phyloP scores from a whole-genome alignment of 2,797 vertebrate genomes.

The Enteromius anoplus region DNA sequence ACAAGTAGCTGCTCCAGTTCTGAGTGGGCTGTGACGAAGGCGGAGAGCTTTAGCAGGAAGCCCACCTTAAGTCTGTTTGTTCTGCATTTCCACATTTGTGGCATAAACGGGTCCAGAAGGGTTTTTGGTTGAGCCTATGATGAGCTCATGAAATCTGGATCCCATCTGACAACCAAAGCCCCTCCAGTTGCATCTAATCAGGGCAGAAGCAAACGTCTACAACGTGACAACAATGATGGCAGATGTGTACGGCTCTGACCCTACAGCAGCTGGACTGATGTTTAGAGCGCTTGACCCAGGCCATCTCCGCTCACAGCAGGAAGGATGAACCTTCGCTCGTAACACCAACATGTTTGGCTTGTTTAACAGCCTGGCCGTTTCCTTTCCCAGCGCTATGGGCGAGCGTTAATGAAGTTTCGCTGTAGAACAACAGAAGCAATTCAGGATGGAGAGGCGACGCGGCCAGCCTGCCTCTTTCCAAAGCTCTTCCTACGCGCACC shows the following conservation, averaged over 20 bases:
- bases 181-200: constrained; percentile 73
- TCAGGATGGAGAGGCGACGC: constrained; percentile 65
- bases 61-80: constrained; percentile 53
- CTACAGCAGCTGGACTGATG: constrained; percentile 54
- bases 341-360: constrained; percentile 66
- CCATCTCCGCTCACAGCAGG: constrained; percentile 61
- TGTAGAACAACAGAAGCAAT: constrained; percentile 75
- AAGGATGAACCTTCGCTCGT: constrained; percentile 76
- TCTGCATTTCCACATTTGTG: constrained; percentile 48
- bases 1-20: constrained; percentile 9
- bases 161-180: constrained; percentile 82
- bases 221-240: neutral
- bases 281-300: constrained; percentile 46
- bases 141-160: constrained; percentile 73
- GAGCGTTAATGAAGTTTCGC: constrained; percentile 69
- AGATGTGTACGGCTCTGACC: neutral
- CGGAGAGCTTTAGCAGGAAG: constrained; percentile 44
- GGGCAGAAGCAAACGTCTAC: constrained; percentile 26
- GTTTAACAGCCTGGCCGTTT: constrained; percentile 69
- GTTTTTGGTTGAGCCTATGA: constrained; percentile 68
- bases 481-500: constrained; percentile 69
- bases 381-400: constrained; percentile 70
- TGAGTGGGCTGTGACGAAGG: constrained; percentile 3
- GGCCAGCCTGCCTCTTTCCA: constrained; percentile 64
- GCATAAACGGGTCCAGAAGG: constrained; percentile 51